Evolutionary conservation across 2,888 invertebrate species (phyloP).

Genomic region (Cryptocheilus praepositus): DNA sequence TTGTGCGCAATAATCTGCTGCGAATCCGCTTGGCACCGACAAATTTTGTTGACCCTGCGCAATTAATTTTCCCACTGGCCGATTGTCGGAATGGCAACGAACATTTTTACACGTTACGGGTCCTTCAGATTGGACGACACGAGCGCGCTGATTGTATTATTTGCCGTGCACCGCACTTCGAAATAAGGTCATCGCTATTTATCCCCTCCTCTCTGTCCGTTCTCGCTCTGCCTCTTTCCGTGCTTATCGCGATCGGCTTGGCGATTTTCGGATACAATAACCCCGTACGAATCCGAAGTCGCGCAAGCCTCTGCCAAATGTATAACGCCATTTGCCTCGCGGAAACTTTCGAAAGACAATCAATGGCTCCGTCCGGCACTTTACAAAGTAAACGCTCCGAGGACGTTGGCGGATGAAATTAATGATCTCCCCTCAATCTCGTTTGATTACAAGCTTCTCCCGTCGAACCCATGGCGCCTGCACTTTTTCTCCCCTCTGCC

Average conservation of each 20-base stretch:
- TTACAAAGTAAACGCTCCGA: conserved; percentile 46
- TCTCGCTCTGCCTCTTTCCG: background rate
- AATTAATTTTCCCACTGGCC: too few species aligned
- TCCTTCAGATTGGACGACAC: too few species aligned
- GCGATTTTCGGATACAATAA: background rate
- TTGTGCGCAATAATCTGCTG: too few species aligned
- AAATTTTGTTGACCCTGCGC: too few species aligned
- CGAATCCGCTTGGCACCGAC: too few species aligned
- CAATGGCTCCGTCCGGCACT: conserved; percentile 46
- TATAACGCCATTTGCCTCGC: background rate
- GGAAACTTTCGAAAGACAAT: conserved; percentile 52
- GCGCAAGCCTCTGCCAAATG: background rate
- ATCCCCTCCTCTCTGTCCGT: background rate
- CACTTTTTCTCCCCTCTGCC: conserved; percentile 16
- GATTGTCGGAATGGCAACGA: too few species aligned
- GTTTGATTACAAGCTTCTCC: conserved; percentile 45
- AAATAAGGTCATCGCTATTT: too few species aligned
- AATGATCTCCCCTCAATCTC: conserved; percentile 52
- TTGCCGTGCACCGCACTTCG: too few species aligned
- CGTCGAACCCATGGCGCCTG: conserved; percentile 17
- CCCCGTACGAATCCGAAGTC: background rate
- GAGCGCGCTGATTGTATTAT: too few species aligned
- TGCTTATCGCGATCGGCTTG: background rate
- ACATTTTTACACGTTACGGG: too few species aligned
- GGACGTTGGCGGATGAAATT: conserved; percentile 47